Conservation (phyloP, 1,140 invertebrate species). For the Listronotus oregonensis region DNA sequence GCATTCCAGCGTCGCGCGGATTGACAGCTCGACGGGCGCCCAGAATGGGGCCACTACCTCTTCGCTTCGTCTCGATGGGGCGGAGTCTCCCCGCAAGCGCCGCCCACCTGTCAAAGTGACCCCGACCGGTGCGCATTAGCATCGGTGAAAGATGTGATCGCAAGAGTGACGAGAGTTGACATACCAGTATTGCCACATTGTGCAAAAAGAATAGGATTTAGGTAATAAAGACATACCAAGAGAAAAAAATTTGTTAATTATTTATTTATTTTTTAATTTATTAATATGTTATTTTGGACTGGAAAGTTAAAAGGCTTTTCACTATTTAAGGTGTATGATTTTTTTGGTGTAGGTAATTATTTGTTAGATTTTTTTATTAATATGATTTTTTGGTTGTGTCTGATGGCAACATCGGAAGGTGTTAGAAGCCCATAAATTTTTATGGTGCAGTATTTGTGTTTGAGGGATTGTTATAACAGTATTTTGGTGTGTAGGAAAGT, state of each 20-base stretch:
- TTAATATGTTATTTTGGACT: too few species aligned
- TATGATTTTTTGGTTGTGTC: background rate
- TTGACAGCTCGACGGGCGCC: slow-evolving; percentile 38
- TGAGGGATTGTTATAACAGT: too few species aligned
- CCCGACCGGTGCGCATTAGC: slow-evolving; percentile 52
- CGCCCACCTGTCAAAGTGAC: slow-evolving; percentile 57
- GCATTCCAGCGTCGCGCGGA: slow-evolving; percentile 23
- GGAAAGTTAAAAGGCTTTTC: too few species aligned
- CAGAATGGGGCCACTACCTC: slow-evolving; percentile 37
- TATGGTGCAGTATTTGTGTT: slow-evolving; percentile 8
- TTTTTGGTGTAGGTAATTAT: too few species aligned
- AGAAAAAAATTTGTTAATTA: too few species aligned
- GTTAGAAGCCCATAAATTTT: slow-evolving; percentile 11
- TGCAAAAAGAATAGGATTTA: background rate
- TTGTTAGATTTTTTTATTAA: background rate
- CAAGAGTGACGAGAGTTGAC: slow-evolving; percentile 56
- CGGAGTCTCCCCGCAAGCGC: slow-evolving; percentile 35
- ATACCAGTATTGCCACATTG: slow-evolving; percentile 40
- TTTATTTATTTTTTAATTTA: too few species aligned
- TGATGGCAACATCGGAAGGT: slow-evolving; percentile 3
- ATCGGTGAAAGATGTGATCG: slow-evolving; percentile 50
- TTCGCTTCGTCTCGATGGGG: slow-evolving; percentile 32
- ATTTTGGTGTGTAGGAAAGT: too few species aligned
- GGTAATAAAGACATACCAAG: too few species aligned
- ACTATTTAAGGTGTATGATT: too few species aligned